Base-by-base conservation (phyloP, 2,888 invertebrate species). In the Parthenolecanium corni region DNA sequence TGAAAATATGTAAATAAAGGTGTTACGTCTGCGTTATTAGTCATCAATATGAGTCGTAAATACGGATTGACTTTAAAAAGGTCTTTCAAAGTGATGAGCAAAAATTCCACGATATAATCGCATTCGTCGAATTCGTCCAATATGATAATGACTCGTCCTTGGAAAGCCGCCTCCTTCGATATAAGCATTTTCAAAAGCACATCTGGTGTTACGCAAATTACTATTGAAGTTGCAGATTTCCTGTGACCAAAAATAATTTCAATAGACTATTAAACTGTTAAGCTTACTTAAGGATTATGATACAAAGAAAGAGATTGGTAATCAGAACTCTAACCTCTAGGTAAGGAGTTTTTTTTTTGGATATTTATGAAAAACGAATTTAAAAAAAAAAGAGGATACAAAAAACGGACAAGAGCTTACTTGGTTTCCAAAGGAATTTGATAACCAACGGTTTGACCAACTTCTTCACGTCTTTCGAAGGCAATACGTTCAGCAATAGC, bases 401-500 rank as follows among this genome's bases (percentile, higher is more conserved):
- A 38, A 56, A 21, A 54, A 40, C 16, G 18, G 40, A n/a, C 3
- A 11, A 40, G 4, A 11, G 14, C 16, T 64, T 69, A 80, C 80
- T 76, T 78, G 73, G 87, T 90, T 74, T 96, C 95, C 20, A 82
- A 72, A 47, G 81, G 72, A 53, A 82, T 80, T 69, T 82, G 81
- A 70, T 81, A 82, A 2, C 82, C 82, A 25, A 82, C 78, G 5
- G 78, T 78, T 62, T 75, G 74, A 1, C 81, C 80, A 18, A 80
- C 70, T 64, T 73, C 74, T 69, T 81, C 81, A 14, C 76, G 77
- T 46, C 81, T 70, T 69, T 82, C 81, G 64, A 79, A 77, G 0
- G 82, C 79, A 14, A 88, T 94, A 70, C 95, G 78, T 71, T 92
- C 89, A 0, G 94, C 86, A 0, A 94, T 86, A 0, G 89, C 83